phyloP scores from a whole-genome alignment of 2,113 vertebrate genomes.

The Tinamus guttatus region DNA sequence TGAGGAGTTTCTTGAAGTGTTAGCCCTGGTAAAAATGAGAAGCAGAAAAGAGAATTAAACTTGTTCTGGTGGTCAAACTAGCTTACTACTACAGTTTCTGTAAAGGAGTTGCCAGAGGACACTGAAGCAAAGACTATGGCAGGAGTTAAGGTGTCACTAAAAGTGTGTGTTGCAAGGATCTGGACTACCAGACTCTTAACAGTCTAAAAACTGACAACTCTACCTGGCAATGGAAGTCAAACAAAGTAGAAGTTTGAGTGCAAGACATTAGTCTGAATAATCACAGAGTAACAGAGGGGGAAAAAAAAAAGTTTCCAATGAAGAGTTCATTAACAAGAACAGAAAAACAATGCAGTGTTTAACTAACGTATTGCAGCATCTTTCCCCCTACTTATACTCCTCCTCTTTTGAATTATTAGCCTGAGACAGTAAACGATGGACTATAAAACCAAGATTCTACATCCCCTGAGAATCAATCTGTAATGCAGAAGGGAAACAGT shows the following conservation, averaged over 20 bases:
- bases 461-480: neutral
- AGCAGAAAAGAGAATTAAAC: neutral
- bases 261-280: neutral
- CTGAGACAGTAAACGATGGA: neutral
- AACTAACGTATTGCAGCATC: neutral
- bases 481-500: neutral
- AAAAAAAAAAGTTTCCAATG: neutral
- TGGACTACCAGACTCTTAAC: neutral
- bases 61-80: neutral
- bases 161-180: neutral
- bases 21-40: neutral
- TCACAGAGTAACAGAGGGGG: neutral
- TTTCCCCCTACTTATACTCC: neutral
- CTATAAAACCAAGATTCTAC: neutral
- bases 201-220: neutral
- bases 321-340: neutral
- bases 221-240: neutral
- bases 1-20: neutral
- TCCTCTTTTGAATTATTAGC: neutral
- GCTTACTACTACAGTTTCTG: neutral
- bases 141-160: neutral
- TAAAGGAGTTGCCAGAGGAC: neutral
- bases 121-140: neutral
- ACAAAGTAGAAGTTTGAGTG: neutral
- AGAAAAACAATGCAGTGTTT: neutral